phyloP scores from a whole-genome alignment of 2,797 vertebrate species.

The Acipenser transmontanus region DNA sequence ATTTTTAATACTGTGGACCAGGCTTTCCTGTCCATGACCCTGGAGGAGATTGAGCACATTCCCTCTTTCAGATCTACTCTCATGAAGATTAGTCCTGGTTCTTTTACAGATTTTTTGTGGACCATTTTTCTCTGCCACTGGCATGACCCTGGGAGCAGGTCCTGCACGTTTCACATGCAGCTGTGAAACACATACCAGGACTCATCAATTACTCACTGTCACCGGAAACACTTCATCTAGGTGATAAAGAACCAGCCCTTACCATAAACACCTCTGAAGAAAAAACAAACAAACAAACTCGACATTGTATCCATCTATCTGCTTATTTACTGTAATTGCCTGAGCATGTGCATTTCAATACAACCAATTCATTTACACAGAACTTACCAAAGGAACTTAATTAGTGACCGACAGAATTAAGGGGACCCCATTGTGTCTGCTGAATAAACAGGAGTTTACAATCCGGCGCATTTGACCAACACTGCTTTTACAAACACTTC shows the following conservation, averaged over 20 bases:
- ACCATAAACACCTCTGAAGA: constrained; percentile 44
- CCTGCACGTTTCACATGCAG: constrained; percentile 28
- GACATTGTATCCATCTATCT: constrained; percentile 27
- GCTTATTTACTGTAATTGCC: constrained; percentile 35
- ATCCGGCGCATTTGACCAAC: too few relatives aligned
- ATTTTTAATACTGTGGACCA: too few relatives aligned
- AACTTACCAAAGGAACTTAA: neutral
- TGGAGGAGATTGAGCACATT: too few relatives aligned
- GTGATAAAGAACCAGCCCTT: constrained; percentile 63
- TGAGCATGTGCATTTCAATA: neutral
- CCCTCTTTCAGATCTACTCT: constrained; percentile 45
- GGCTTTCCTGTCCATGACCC: too few relatives aligned
- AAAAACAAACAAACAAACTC: constrained; percentile 32
- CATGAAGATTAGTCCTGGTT: constrained; percentile 72
- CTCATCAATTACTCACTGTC: constrained; percentile 62
- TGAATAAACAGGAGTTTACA: too few relatives aligned
- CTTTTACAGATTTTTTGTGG: constrained; percentile 57
- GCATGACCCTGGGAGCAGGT: constrained; percentile 50
- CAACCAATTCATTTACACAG: neutral
- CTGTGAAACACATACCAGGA: constrained; percentile 25
- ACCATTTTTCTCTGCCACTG: constrained; percentile 66
- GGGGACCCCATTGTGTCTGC: too few relatives aligned
- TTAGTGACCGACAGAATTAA: too few relatives aligned
- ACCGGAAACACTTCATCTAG: constrained; percentile 43
- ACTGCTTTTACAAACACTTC: too few relatives aligned